Evolutionary conservation across 1,140 invertebrate species (phyloP), one percentile per base, ranked within the genome.

Genomic region (Neodiprion fabricii): DNA sequence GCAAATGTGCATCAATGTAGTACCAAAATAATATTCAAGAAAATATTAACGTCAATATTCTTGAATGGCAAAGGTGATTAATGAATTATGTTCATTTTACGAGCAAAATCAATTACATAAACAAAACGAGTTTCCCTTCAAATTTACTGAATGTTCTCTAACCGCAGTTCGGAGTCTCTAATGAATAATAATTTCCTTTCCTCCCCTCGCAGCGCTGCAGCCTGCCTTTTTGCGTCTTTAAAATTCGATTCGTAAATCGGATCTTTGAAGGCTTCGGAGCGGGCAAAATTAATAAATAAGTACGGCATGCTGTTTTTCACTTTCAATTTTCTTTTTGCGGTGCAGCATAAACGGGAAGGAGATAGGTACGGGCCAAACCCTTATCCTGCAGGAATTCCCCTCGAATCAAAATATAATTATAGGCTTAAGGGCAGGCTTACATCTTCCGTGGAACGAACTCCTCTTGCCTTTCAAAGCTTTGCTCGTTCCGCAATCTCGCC

Each of bases 321-420:
- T 9, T 17, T 61, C 9, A 61, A 61, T 9, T 4, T 61, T 61
- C 53, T 61, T 61, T 61, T 61, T 61, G 53, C n/a, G 53, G 53
- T 17, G 11, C 28, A 40, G 28, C 53, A 5, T 61, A 61, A 61
- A 17, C 53, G n/a, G 11, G 53, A 61, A 61, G 7, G 8, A 17
- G 53, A 12, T 72, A 17, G 53, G 4, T 72, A 70, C 12, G 1
- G 73, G 71, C 65, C 72, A 78, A 78, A 78, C 72, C 74, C 74
- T 75, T 79, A 74, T 78, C 76, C 80, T 75, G 79, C 28, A 40
- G 28, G 79, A 81, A 81, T 81, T 80, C 74, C 28, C 66, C 47
- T 48, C 70, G 76, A 78, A 79, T 81, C 78, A 80, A 75, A 79
- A 76, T 71, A 72, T 81, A 81, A 81, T 81, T 78, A 78, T 48